Conservation (phyloP, 2,888 invertebrate genomes). For the Apamea anceps region DNA sequence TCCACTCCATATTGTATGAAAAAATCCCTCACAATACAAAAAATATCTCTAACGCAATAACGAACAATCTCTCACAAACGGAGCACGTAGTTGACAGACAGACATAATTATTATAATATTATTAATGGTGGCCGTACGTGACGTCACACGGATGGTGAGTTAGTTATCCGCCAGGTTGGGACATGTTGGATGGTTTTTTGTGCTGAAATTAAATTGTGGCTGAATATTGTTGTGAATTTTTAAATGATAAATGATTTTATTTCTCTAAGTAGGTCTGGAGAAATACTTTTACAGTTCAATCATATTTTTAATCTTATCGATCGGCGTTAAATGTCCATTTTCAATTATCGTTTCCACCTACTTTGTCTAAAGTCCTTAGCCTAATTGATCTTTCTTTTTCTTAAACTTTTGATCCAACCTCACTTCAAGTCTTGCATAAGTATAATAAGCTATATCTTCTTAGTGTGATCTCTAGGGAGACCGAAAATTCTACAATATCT, state of each 20-base stretch:
- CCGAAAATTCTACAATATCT: not conserved
- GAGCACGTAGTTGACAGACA: constrained; percentile 51
- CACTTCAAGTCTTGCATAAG: not conserved
- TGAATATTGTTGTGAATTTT: not conserved
- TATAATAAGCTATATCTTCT: not conserved
- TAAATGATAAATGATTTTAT: too few relatives aligned
- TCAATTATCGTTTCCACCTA: not conserved
- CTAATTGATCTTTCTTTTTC: not conserved
- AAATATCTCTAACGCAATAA: constrained; percentile 46
- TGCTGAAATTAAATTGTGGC: not conserved
- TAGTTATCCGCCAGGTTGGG: constrained; percentile 32
- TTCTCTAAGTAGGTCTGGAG: too few relatives aligned
- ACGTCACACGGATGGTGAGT: constrained; percentile 53
- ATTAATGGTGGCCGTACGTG: constrained; percentile 52
- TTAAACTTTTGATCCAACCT: not conserved
- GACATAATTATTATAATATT: constrained; percentile 62
- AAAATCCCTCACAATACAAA: constrained; percentile 20
- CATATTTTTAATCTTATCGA: too few relatives aligned
- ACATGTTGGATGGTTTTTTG: not conserved
- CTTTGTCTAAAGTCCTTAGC: not conserved
- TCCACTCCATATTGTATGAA: constrained; percentile 24
- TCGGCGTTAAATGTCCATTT: not conserved
- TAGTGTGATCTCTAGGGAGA: not conserved
- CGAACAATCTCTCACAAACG: constrained; percentile 44
- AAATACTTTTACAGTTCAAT: too few relatives aligned